A percentile compares a stretch with the other conserved stretches of the same genome.
These are phyloP conservation scores for Lepidurus arcticus DNA, from an alignment of 1,140 invertebrate genomes.

Conservation along the genomic window DNA sequence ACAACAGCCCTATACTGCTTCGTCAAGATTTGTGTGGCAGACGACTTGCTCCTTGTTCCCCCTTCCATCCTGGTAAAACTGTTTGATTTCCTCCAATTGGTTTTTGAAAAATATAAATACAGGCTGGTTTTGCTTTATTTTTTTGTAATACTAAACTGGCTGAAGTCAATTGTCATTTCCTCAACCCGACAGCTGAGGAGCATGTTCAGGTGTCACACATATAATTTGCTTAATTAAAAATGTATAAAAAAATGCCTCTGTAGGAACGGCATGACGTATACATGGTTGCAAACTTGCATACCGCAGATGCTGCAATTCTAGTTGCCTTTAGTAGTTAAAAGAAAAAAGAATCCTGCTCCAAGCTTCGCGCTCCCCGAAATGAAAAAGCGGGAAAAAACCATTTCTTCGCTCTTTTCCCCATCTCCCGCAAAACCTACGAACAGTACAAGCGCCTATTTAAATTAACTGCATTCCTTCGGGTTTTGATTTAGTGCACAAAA, in stretches of 20 bases:
- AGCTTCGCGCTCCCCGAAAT: neutral
- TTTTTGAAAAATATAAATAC: slow-evolving; percentile 15
- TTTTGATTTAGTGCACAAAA: slow-evolving; percentile 20
- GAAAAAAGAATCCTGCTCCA: neutral
- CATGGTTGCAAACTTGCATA: slow-evolving; percentile 10
- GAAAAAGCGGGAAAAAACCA: neutral
- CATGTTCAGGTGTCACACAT: neutral
- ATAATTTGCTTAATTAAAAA: neutral
- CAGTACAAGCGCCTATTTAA: neutral
- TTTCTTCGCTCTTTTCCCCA: neutral
- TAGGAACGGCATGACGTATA: slow-evolving; percentile 21
- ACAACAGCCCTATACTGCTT: neutral
- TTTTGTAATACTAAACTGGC: neutral
- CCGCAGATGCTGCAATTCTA: neutral
- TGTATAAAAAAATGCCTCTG: neutral
- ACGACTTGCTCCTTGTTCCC: neutral
- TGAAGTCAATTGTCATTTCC: neutral
- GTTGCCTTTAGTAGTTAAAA: neutral
- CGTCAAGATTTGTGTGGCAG: neutral
- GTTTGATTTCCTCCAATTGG: neutral
- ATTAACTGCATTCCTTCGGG: neutral
- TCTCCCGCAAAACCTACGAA: neutral
- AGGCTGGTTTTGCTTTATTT: neutral
- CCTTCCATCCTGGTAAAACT: neutral
- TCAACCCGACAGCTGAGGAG: slow-evolving; percentile 2